Evolutionary conservation across 2,888 invertebrate species (phyloP).

Genomic region (Folsomia candida): DNA sequence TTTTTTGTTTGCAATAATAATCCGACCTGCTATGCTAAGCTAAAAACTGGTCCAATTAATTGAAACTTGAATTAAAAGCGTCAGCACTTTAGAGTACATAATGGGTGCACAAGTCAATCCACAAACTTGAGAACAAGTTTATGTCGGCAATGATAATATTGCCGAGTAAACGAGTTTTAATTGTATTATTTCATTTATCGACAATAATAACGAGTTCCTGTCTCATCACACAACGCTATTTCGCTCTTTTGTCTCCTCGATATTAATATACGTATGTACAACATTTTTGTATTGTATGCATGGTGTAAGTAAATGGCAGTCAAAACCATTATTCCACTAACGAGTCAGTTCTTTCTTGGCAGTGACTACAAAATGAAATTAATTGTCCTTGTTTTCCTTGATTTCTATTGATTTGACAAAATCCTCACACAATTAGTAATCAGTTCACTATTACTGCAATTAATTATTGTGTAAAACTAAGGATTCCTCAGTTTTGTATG

Average conservation of each 20-base stretch:
- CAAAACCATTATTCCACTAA: too few species aligned
- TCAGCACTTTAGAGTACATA: slow-evolving; percentile 8
- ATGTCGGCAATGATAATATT: not conserved
- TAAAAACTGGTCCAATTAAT: slow-evolving; percentile 20
- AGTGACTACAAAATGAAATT: not conserved
- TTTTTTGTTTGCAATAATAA: not conserved
- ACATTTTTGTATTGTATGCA: too few species aligned
- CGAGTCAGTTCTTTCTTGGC: not conserved
- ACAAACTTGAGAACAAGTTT: slow-evolving; percentile 9
- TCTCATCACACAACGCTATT: not conserved
- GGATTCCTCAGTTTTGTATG: too few species aligned
- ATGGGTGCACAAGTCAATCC: slow-evolving; percentile 9
- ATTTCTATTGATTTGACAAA: not conserved
- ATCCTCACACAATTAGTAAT: not conserved
- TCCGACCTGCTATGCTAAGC: not conserved
- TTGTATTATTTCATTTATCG: slow-evolving; percentile 10
- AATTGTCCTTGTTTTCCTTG: not conserved
- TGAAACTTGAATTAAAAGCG: slow-evolving; percentile 15
- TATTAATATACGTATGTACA: too few species aligned
- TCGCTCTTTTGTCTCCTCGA: slow-evolving; percentile 5
- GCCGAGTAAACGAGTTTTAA: slow-evolving; percentile 19
- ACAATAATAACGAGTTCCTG: slow-evolving; percentile 14
- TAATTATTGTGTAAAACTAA: too few species aligned
- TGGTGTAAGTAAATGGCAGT: too few species aligned
- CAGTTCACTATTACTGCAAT: not conserved